Evolutionary conservation across 2,113 vertebrate species (phyloP).

Genomic region (Callochromis pleurospilus): DNA sequence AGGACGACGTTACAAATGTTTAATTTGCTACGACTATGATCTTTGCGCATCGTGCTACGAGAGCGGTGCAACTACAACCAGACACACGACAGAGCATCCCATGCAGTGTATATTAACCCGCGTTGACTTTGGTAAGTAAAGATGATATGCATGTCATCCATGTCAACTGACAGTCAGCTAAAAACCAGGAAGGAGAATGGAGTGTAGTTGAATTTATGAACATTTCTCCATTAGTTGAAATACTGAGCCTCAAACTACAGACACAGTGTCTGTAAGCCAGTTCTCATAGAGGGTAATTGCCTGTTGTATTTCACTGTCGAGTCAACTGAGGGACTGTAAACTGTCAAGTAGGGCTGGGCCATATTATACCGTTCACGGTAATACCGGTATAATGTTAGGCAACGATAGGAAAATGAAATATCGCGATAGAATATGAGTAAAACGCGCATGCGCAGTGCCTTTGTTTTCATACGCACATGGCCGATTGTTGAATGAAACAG

Average conservation of each 20-base stretch:
- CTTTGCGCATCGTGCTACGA: conserved; percentile 98
- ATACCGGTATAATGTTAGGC: too few species aligned
- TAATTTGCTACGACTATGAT: conserved; percentile 99
- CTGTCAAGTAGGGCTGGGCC: too few species aligned
- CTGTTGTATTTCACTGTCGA: neutral
- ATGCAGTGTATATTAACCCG: conserved; percentile 99
- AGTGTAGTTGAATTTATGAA: neutral
- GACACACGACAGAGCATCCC: conserved; percentile 98
- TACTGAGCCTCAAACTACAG: neutral
- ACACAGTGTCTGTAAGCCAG: neutral
- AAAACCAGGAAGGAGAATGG: neutral
- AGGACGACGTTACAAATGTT: conserved; percentile 97
- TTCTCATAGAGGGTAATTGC: neutral
- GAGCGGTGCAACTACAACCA: conserved; percentile 94
- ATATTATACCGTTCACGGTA: too few species aligned
- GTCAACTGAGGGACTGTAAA: neutral
- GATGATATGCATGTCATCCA: neutral
- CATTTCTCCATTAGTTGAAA: neutral
- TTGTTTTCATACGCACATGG: too few species aligned
- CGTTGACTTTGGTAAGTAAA: conserved; percentile 97
- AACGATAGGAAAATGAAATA: too few species aligned
- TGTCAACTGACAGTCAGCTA: neutral
- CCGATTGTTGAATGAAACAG: too few species aligned
- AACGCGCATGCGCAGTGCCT: too few species aligned
- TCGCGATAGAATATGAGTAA: too few species aligned